A percentile compares a stretch with the other conserved stretches of the same genome.
phyloP scores from a whole-genome alignment of 2,888 invertebrate genomes.

The Mythimna loreyi region DNA sequence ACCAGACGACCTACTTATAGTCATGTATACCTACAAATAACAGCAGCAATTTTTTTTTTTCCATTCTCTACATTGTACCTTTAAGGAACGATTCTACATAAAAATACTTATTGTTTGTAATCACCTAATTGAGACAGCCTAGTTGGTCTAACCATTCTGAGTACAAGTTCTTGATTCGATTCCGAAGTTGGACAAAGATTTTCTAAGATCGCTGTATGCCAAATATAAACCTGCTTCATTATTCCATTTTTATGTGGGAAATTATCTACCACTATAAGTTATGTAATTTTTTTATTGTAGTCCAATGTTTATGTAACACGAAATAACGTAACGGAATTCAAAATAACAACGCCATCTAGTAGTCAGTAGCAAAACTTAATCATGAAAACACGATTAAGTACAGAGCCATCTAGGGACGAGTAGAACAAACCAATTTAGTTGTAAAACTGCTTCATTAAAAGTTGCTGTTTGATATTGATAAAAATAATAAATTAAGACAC shows the following conservation, averaged over 20 bases:
- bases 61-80: too few species aligned
- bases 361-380: slow-evolving; percentile 23
- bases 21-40: too few species aligned
- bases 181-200: not conserved
- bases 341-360: slow-evolving; percentile 52
- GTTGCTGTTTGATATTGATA: too few species aligned
- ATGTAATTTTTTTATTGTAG: too few species aligned
- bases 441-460: not conserved
- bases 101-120: not conserved
- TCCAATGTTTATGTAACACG: too few species aligned
- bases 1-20: too few species aligned
- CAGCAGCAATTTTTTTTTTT: too few species aligned
- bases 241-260: not conserved
- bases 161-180: not conserved
- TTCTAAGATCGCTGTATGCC: too few species aligned
- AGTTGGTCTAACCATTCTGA: not conserved
- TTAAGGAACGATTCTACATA: not conserved
- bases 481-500: not conserved
- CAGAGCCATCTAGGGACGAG: slow-evolving; percentile 26
- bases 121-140: not conserved
- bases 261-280: not conserved
- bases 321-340: not conserved
- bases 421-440: not conserved
- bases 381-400: fast-evolving
- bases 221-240: not conserved